A percentile compares a stretch with the other conserved stretches of the same genome.
Evolutionary conservation across 2,797 vertebrate species (phyloP).

Genomic region (Cynopterus sphinx): DNA sequence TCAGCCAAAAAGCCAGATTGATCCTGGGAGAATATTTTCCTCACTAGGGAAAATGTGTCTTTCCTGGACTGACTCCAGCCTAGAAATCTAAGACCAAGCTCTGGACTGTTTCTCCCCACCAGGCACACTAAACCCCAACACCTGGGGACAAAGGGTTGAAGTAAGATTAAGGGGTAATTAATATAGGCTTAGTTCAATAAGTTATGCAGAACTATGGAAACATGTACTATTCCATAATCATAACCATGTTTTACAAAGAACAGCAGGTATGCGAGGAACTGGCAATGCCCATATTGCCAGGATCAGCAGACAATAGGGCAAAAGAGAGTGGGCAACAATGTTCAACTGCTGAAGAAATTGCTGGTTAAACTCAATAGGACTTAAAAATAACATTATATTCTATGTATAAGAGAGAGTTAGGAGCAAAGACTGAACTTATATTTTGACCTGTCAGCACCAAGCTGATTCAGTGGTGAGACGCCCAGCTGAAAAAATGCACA

Average conservation of each 20-base stretch:
- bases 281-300: no score
- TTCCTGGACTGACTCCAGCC: no score
- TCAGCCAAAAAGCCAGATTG: not conserved
- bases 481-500: no score
- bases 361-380: not conserved
- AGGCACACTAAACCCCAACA: not conserved
- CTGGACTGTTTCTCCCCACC: not conserved
- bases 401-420: not conserved
- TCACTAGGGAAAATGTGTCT: not conserved
- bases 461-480: no score
- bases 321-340: not conserved
- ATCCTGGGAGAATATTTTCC: not conserved
- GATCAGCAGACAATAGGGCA: not conserved
- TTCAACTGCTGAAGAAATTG: not conserved
- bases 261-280: accelerated
- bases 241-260: not conserved
- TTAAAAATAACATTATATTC: not conserved
- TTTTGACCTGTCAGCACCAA: not conserved
- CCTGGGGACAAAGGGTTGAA: not conserved
- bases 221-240: not conserved
- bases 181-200: not conserved
- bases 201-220: not conserved
- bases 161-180: no score
- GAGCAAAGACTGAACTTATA: not conserved
- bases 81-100: not conserved